phyloP scores from a whole-genome alignment of 2,888 invertebrate species.

The Piscicola geometra region DNA sequence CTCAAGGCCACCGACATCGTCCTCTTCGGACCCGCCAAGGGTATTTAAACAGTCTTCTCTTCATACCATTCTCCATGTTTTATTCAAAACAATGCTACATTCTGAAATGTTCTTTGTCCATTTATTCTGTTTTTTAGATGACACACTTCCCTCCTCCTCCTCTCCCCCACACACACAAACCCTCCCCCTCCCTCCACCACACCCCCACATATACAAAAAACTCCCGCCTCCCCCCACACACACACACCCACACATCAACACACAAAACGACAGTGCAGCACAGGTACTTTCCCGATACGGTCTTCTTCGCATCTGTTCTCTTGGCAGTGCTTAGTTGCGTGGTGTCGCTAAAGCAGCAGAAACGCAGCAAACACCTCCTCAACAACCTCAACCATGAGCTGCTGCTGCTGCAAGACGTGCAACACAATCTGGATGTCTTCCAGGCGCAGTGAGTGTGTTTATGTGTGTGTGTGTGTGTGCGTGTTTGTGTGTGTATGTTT shows the following conservation, averaged over 20 bases:
- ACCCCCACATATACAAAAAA: constrained; percentile 48
- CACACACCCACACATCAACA: constrained; percentile 59
- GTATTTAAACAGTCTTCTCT: constrained; percentile 60
- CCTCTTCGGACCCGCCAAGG: constrained; percentile 92
- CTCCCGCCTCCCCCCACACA: constrained; percentile 72
- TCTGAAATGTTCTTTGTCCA: too few species aligned
- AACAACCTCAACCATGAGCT: constrained; percentile 72
- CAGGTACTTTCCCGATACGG: constrained; percentile 80
- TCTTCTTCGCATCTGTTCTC: constrained; percentile 74
- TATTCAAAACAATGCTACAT: too few species aligned
- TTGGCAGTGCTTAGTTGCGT: constrained; percentile 82
- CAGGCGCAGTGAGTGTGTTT: constrained; percentile 25
- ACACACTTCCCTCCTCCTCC: too few species aligned
- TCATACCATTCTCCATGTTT: too few species aligned
- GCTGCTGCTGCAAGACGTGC: constrained; percentile 65
- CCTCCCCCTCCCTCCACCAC: not conserved
- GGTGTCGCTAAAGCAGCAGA: constrained; percentile 85
- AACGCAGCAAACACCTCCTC: constrained; percentile 77
- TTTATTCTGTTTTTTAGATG: too few species aligned
- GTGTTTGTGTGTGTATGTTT: not conserved
- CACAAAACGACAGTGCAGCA: constrained; percentile 59
- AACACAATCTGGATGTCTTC: constrained; percentile 55
- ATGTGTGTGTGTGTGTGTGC: constrained; percentile 17
- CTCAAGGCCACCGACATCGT: constrained; percentile 99
- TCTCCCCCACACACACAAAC: too few species aligned